Conservation (phyloP, 2,113 vertebrate species). For the Odontesthes bonariensis region DNA sequence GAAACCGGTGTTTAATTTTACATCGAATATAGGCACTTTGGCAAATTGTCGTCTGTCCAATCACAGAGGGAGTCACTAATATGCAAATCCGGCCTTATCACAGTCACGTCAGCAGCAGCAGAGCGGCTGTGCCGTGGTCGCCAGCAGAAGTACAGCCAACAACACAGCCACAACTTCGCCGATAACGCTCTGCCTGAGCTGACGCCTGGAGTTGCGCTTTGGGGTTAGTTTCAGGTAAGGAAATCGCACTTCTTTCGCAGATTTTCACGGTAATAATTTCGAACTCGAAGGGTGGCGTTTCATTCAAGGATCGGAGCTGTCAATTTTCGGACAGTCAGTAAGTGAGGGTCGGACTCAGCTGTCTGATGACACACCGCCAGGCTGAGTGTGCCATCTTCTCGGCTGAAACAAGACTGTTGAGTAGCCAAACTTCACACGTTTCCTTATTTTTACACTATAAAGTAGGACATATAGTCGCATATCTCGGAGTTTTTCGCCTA, state of each 20-base stretch:
- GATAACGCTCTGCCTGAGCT: conserved; percentile 48
- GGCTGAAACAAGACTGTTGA: conserved; percentile 6
- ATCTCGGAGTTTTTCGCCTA: conserved; percentile 30
- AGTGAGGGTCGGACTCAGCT: conserved; percentile 68
- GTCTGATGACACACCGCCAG: conserved; percentile 68
- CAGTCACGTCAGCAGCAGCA: conserved; percentile 81
- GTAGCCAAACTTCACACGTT: conserved; percentile 48
- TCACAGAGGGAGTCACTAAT: conserved; percentile 73
- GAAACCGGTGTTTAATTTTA: not conserved
- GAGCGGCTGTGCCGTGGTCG: conserved; percentile 80
- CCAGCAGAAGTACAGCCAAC: conserved; percentile 81
- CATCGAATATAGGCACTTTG: not conserved
- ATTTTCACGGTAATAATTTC: not conserved
- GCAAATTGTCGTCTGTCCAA: conserved; percentile 69
- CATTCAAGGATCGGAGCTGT: conserved; percentile 69
- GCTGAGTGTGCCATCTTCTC: conserved; percentile 31
- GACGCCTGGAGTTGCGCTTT: conserved; percentile 34
- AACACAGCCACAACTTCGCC: conserved; percentile 78
- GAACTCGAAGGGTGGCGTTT: conserved; percentile 26
- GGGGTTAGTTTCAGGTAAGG: conserved; percentile 75
- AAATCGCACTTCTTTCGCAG: not conserved
- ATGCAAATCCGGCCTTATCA: conserved; percentile 83
- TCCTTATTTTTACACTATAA: not conserved
- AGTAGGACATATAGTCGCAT: not conserved
- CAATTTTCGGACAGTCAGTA: conserved; percentile 66